Evolutionary conservation across 2,888 invertebrate genomes (phyloP).

Genomic region (Coecobrya sp.): DNA sequence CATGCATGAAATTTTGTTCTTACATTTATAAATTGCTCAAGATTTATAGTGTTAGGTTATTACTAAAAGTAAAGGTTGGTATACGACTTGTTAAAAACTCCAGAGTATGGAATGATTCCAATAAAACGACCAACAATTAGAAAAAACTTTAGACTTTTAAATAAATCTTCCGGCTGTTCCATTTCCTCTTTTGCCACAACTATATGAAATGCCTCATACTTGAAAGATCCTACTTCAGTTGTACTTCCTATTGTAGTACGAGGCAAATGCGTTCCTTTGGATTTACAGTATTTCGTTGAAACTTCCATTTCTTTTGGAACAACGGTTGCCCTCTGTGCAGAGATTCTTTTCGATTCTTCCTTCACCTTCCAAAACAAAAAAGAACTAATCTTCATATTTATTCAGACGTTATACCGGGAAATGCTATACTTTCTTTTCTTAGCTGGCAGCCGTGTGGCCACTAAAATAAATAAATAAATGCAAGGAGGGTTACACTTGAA

Average conservation of each 20-base stretch:
- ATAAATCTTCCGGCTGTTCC: constrained; percentile 61
- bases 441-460: neutral
- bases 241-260: neutral
- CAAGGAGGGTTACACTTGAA: neutral
- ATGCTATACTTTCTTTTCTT: neutral
- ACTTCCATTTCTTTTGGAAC: neutral
- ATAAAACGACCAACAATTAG: constrained; percentile 62
- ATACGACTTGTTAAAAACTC: constrained; percentile 59
- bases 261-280: neutral
- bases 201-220: constrained; percentile 52
- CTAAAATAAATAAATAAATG: neutral
- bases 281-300: neutral
- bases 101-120: constrained; percentile 66
- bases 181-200: constrained; percentile 33
- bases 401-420: too few relatives aligned
- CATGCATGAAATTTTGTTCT: neutral
- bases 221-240: neutral
- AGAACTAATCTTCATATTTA: constrained; percentile 36
- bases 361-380: constrained; percentile 44
- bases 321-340: neutral
- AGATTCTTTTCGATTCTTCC: neutral
- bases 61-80: constrained; percentile 53
- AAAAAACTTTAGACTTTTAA: constrained; percentile 52
- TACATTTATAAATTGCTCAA: neutral
- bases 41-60: neutral